Conservation (phyloP, 2,113 vertebrate genomes). For the Gymnorhina tibicen region DNA sequence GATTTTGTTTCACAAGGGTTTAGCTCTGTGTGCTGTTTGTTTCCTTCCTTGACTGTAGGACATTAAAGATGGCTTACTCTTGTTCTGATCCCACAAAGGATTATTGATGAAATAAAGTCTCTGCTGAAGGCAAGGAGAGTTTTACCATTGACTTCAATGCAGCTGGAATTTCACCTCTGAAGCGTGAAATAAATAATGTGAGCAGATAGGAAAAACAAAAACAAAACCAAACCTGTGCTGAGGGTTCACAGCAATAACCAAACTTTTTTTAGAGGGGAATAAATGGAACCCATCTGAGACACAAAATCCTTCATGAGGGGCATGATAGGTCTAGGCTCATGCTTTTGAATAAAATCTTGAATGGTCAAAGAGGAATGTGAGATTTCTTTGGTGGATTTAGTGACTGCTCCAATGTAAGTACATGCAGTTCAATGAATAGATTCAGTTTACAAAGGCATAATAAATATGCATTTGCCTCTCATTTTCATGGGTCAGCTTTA, state of each 20-base stretch:
- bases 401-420: not conserved
- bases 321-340: not conserved
- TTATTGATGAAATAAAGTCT: constrained; percentile 7
- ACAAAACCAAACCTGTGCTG: not conserved
- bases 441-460: not conserved
- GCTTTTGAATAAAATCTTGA: not conserved
- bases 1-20: not conserved
- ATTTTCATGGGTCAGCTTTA: not conserved
- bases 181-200: not conserved
- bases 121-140: not conserved
- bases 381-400: not conserved
- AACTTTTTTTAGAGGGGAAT: not conserved
- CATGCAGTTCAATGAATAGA: not conserved
- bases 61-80: not conserved
- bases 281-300: not conserved
- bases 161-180: constrained; percentile 11
- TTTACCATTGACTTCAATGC: not conserved
- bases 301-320: not conserved
- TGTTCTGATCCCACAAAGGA: not conserved
- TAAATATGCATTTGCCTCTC: constrained; percentile 10
- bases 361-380: not conserved
- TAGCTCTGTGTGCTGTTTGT: not conserved
- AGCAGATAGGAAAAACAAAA: not conserved
- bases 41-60: not conserved
- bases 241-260: not conserved